phyloP scores from a whole-genome alignment of 2,113 vertebrate species.

The Calcarius ornatus region DNA sequence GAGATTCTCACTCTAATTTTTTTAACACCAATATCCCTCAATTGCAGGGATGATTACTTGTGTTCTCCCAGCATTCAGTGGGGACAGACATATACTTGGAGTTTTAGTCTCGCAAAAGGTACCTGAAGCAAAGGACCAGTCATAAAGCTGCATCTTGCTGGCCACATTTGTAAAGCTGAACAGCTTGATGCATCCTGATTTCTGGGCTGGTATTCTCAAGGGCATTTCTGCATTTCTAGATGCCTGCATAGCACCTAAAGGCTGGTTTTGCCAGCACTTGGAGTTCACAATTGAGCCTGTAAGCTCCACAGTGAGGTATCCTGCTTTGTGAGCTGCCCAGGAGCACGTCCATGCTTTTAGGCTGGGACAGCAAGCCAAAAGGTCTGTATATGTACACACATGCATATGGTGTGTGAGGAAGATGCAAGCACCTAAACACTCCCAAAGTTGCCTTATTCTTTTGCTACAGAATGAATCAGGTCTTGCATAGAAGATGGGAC shows the following conservation, averaged over 20 bases:
- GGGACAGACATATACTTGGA: background rate
- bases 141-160: background rate
- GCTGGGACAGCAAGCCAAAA: background rate
- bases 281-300: background rate
- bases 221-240: background rate
- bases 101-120: background rate
- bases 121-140: background rate
- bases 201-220: background rate
- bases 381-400: background rate
- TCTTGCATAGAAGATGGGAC: background rate
- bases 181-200: background rate
- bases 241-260: background rate
- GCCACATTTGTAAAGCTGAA: background rate
- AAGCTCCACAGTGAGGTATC: background rate
- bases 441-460: background rate
- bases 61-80: background rate
- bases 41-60: background rate
- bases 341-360: background rate
- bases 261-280: background rate
- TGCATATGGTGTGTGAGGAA: background rate
- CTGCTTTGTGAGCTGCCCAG: background rate
- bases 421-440: background rate
- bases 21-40: background rate
- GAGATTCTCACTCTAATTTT: background rate
- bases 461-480: background rate